These are phyloP conservation scores for Standfussiana lucernea DNA, from an alignment of 2,888 invertebrate genomes.

Conservation along the genomic window DNA sequence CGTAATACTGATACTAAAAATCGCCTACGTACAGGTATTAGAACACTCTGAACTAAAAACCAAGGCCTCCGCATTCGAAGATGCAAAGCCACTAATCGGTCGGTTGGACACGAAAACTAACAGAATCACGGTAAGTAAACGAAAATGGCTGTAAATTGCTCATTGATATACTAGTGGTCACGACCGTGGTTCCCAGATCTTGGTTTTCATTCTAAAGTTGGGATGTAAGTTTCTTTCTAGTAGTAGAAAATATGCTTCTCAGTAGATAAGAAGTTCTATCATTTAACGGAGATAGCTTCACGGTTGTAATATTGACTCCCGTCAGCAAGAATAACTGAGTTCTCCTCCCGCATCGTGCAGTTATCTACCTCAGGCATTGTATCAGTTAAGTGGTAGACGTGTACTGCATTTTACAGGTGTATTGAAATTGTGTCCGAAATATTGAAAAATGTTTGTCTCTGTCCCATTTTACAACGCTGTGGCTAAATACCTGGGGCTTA, in stretches of 20 bases:
- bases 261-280: not conserved
- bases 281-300: not conserved
- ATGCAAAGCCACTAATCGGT: conserved; percentile 82
- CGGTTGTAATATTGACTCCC: not conserved
- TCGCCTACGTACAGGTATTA: conserved; percentile 71
- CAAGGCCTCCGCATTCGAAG: conserved; percentile 76
- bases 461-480: not conserved
- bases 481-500: not conserved
- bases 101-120: conserved; percentile 82
- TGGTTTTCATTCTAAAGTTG: not conserved
- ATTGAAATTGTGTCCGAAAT: not conserved
- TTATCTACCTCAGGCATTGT: not conserved
- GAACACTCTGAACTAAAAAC: conserved; percentile 73
- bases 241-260: not conserved
- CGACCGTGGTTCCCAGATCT: not conserved
- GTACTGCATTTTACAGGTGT: not conserved
- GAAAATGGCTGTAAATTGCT: not conserved
- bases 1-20: not conserved
- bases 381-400: not conserved
- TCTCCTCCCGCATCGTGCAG: not conserved
- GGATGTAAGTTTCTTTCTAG: not conserved
- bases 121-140: conserved; percentile 81
- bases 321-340: not conserved
- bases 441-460: not conserved
- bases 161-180: not conserved